These are phyloP conservation scores for Esox masquinongy DNA, from an alignment of 2,797 vertebrate species.

Conservation along the genomic window DNA sequence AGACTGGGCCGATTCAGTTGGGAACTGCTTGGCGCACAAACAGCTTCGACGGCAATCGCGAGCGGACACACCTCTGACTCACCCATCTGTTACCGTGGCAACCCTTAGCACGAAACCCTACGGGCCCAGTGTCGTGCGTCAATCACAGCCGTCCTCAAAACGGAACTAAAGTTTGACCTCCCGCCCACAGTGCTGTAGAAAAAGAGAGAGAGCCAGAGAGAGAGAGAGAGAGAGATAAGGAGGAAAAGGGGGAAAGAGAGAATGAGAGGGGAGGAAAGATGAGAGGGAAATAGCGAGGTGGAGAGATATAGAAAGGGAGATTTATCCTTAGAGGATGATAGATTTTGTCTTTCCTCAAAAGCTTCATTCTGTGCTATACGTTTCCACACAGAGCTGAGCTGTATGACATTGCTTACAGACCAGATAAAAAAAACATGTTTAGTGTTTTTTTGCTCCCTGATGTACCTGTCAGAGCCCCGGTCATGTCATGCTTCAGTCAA, in stretches of 20 bases:
- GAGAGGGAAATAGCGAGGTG: slow-evolving; percentile 37
- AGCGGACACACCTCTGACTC: slow-evolving; percentile 13
- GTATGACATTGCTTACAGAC: slow-evolving; percentile 32
- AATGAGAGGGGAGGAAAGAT: slow-evolving; percentile 37
- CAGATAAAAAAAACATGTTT: slow-evolving; percentile 42
- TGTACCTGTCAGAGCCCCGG: slow-evolving; percentile 44
- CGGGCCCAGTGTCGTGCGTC: slow-evolving; percentile 15
- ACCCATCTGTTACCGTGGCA: slow-evolving; percentile 8
- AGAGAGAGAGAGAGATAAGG: not conserved
- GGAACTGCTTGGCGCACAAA: slow-evolving; percentile 5
- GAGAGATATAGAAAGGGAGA: too few relatives aligned
- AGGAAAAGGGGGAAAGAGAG: slow-evolving; percentile 8
- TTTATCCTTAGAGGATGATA: too few relatives aligned
- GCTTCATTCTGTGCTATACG: slow-evolving; percentile 19
- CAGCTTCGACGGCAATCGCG: not conserved
- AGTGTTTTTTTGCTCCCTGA: slow-evolving; percentile 21
- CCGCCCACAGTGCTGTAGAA: slow-evolving; percentile 22
- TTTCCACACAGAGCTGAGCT: slow-evolving; percentile 2
- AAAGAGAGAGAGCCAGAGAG: slow-evolving; percentile 6
- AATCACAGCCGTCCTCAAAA: slow-evolving; percentile 44
- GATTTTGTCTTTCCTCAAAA: too few relatives aligned
- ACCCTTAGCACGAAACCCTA: slow-evolving; percentile 11
- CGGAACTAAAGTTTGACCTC: slow-evolving; percentile 33
- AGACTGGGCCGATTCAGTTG: not conserved
- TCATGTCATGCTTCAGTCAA: not conserved